phyloP scores from a whole-genome alignment of 2,113 vertebrate genomes.

The Cygnus atratus region DNA sequence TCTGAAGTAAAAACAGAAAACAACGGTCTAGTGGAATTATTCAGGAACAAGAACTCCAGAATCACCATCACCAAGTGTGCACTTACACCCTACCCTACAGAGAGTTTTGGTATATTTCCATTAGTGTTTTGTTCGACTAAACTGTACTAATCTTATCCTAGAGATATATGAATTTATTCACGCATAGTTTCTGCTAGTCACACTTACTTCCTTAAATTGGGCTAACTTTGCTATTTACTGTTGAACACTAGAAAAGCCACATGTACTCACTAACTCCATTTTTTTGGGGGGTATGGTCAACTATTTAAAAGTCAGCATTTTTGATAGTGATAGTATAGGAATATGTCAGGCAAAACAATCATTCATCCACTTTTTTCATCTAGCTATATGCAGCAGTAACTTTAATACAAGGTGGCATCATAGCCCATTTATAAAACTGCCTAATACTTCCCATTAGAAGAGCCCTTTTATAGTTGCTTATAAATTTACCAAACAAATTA shows the following conservation, averaged over 20 bases:
- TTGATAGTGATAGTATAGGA: not conserved
- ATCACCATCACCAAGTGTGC: not conserved
- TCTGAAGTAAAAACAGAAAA: not conserved
- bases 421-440: conserved; percentile 31
- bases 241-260: not conserved
- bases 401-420: conserved; percentile 35
- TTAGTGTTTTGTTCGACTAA: not conserved
- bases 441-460: conserved; percentile 15
- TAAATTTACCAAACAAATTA: conserved; percentile 17
- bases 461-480: not conserved
- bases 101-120: not conserved
- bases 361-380: not conserved
- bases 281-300: not conserved
- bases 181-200: not conserved
- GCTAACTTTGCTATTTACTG: not conserved
- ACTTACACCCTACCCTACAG: not conserved
- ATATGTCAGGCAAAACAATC: not conserved
- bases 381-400: not conserved
- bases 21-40: not conserved
- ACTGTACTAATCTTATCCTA: not conserved
- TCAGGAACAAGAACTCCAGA: not conserved
- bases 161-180: not conserved
- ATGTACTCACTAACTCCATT: not conserved
- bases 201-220: not conserved
- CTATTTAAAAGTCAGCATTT: not conserved